Conservation (phyloP, 2,113 vertebrate genomes). For the Paramormyrops kingsleyae region DNA sequence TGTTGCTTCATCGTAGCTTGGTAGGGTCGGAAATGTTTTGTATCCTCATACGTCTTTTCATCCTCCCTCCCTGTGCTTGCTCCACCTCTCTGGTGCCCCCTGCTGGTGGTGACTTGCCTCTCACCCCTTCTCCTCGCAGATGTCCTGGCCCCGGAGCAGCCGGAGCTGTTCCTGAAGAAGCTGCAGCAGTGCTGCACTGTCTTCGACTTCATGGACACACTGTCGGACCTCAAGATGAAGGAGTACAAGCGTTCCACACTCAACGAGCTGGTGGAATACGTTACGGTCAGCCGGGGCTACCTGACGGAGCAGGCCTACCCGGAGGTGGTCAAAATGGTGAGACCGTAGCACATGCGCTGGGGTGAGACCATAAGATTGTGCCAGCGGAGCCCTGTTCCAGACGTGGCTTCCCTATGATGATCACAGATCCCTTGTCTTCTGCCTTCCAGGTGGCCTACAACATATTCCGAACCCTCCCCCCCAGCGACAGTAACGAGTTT, state of each 20-base stretch:
- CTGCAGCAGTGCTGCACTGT: constrained; percentile 99
- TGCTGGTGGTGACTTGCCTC: background rate
- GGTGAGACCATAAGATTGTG: background rate
- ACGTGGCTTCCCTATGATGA: background rate
- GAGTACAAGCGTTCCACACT: constrained; percentile 99
- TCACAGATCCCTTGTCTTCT: background rate
- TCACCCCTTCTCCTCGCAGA: constrained; percentile 56
- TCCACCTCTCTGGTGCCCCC: background rate
- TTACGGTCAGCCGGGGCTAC: constrained; percentile 98
- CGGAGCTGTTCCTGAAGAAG: constrained; percentile 99
- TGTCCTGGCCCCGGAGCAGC: constrained; percentile 94
- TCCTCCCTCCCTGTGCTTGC: background rate
- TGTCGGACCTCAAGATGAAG: constrained; percentile 99
- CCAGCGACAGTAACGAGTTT: constrained; percentile 98
- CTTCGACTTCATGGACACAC: constrained; percentile 99
- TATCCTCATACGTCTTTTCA: background rate
- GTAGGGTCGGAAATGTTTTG: background rate
- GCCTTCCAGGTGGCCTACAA: constrained; percentile 86
- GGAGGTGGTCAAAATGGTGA: constrained; percentile 99
- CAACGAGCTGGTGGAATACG: constrained; percentile 99
- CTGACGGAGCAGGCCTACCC: constrained; percentile 99
- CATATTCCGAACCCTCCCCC: constrained; percentile 99
- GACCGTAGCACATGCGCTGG: constrained; percentile 24
- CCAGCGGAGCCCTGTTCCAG: background rate
- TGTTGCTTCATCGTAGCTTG: background rate